Evolutionary conservation across 2,888 invertebrate species (phyloP).

Genomic region (Harpalus rubripes): DNA sequence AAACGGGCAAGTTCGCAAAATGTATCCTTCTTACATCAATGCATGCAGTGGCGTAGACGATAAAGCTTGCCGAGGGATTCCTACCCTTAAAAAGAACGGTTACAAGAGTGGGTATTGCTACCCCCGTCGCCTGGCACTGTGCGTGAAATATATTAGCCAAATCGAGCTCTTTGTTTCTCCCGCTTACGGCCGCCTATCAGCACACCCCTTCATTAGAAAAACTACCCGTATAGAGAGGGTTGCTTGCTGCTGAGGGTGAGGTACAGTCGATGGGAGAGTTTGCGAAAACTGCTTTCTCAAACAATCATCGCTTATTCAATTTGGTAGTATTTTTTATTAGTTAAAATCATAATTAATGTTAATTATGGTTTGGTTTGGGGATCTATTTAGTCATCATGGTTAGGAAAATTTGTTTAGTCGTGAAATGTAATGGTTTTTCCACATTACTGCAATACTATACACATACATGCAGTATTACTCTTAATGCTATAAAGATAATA

Average conservation of each 20-base stretch:
- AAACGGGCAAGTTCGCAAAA: slow-evolving; percentile 61
- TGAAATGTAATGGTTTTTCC: too few species aligned
- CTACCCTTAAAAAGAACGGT: not conserved
- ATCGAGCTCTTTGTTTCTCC: slow-evolving; percentile 71
- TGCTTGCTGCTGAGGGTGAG: slow-evolving; percentile 37
- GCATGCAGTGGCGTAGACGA: slow-evolving; percentile 56
- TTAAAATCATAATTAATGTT: too few species aligned
- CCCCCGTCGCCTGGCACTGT: slow-evolving; percentile 12
- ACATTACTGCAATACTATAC: too few species aligned
- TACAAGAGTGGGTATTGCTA: slow-evolving; percentile 10
- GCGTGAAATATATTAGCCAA: slow-evolving; percentile 71
- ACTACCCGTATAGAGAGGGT: slow-evolving; percentile 69
- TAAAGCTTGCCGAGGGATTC: slow-evolving; percentile 19
- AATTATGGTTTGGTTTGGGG: too few species aligned
- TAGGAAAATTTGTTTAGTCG: too few species aligned
- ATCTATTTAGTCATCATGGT: too few species aligned
- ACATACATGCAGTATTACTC: too few species aligned
- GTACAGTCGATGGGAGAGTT: slow-evolving; percentile 52
- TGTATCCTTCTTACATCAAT: slow-evolving; percentile 64
- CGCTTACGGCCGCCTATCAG: slow-evolving; percentile 68
- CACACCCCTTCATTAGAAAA: slow-evolving; percentile 70
- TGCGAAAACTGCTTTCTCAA: not conserved
- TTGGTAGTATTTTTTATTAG: not conserved
- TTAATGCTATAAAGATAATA: too few species aligned
- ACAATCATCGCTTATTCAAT: not conserved